Percentiles rank a stretch among this genome's conserved stretches.
These are phyloP conservation scores for Chlamydotis undulata DNA, from an alignment of 2,113 vertebrate genomes.

Conservation along the genomic window DNA sequence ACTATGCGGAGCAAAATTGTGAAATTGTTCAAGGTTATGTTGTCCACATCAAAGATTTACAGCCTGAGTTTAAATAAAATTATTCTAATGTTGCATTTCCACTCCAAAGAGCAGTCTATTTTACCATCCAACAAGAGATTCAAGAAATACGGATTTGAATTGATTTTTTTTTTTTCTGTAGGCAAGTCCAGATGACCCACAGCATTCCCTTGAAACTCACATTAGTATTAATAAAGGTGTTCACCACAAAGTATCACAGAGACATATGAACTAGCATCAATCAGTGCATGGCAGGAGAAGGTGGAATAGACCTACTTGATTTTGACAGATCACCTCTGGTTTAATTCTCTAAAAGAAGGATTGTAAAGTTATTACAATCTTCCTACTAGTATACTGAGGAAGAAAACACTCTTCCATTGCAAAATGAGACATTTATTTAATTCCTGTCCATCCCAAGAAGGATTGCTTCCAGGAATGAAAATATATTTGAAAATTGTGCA, in stretches of 20 bases:
- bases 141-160: background rate
- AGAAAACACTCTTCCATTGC: background rate
- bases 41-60: slow-evolving; percentile 58
- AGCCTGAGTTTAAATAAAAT: slow-evolving; percentile 36
- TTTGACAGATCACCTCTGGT: background rate
- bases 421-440: background rate
- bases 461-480: background rate
- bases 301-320: background rate
- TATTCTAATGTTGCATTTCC: slow-evolving; percentile 38
- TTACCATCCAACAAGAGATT: slow-evolving; percentile 22
- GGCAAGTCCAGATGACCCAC: background rate
- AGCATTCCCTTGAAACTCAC: background rate
- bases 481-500: background rate
- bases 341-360: background rate
- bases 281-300: background rate
- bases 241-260: background rate
- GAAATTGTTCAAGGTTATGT: slow-evolving; percentile 21
- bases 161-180: background rate
- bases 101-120: slow-evolving; percentile 43
- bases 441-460: background rate
- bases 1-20: background rate
- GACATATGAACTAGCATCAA: background rate
- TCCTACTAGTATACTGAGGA: background rate
- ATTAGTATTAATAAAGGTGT: slow-evolving; percentile 9
- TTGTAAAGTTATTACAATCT: background rate